Percentiles rank a stretch among this genome's conserved stretches.
Conservation (phyloP, 2,113 vertebrate species). For the Anarrhichthys ocellatus region DNA sequence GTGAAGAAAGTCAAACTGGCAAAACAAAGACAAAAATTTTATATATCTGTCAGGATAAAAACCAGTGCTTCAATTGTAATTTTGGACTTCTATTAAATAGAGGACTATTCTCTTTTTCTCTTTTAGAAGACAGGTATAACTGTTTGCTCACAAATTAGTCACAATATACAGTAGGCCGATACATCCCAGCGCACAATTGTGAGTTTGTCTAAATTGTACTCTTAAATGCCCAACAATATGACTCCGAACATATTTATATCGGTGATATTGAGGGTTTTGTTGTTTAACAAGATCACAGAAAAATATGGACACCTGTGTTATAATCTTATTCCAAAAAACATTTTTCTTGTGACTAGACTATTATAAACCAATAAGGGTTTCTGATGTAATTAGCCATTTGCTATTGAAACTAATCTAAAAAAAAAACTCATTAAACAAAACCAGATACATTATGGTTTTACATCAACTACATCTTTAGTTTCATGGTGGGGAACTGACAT, state of each 20-base stretch:
- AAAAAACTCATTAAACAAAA: slow-evolving; percentile 26
- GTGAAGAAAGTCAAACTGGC: neutral
- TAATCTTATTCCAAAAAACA: slow-evolving; percentile 7
- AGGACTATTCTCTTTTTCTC: neutral
- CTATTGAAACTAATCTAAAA: slow-evolving; percentile 41
- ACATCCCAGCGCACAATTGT: neutral
- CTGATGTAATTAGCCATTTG: slow-evolving; percentile 27
- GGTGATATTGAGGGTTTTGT: neutral
- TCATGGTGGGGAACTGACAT: slow-evolving; percentile 38
- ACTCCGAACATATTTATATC: neutral
- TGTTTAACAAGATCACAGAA: neutral
- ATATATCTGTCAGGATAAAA: neutral
- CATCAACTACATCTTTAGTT: slow-evolving; percentile 42
- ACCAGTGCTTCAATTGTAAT: neutral
- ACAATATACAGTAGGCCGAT: neutral
- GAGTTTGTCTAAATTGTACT: neutral
- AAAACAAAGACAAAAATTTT: neutral
- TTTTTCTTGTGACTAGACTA: slow-evolving; percentile 11
- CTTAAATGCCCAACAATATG: neutral
- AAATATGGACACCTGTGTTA: slow-evolving; percentile 14
- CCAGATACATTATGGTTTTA: slow-evolving; percentile 45
- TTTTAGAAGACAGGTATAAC: neutral
- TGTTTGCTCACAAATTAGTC: neutral
- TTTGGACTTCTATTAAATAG: neutral
- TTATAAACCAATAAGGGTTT: slow-evolving; percentile 30